Base-by-base conservation (phyloP, 2,888 invertebrate genomes). In the Polia nebulosa region DNA sequence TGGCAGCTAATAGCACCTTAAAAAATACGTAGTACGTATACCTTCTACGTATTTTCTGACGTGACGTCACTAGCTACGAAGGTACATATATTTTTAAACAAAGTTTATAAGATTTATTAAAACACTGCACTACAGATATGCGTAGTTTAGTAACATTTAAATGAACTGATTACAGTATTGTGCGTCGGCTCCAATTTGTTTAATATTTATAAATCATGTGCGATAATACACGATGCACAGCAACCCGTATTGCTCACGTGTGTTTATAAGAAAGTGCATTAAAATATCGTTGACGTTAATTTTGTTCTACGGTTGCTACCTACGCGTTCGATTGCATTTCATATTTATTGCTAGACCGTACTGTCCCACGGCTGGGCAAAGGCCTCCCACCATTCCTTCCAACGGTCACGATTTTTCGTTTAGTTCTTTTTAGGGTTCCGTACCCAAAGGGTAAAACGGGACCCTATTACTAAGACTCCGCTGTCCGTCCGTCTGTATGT, bases 181-280 rank as follows among this genome's bases (percentile, higher is more conserved):
- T 45, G 39, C 27, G 22, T 49, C 44, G 20, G 27, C 17, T 34
- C 25, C 13, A 51, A 34, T 29, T 58, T 76, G 61, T 75, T 64
- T 39, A 61, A 76, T 71, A 58, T 72, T 63, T 71, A 55, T 57
- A 34, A 60, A 58, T 6, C n/a, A 22, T 57, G 32, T 55, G 47
- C 58, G 60, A 58, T 65, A 55, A 72, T 36, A 39, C 27, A 25
- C 32, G 11, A 29, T 29, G 17, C 45, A 45, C 45, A n/a, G n/a
- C n/a, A n/a, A n/a, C n/a, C n/a, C 32, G 15, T 15, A 32, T 32
- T n/a, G 52, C 58, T n/a, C n/a, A 66, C 58, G 65, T 66, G 62
- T 39, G 39, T 71, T 27, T 41, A 3, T 61, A 55, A 51, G 34
- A 58, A 53, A 61, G 34, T 62, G 17, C 17, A 36, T 22, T n/a